Percentiles rank a stretch among this genome's conserved stretches.
Conservation (phyloP, 2,888 invertebrate genomes). For the Abrostola triplasia region DNA sequence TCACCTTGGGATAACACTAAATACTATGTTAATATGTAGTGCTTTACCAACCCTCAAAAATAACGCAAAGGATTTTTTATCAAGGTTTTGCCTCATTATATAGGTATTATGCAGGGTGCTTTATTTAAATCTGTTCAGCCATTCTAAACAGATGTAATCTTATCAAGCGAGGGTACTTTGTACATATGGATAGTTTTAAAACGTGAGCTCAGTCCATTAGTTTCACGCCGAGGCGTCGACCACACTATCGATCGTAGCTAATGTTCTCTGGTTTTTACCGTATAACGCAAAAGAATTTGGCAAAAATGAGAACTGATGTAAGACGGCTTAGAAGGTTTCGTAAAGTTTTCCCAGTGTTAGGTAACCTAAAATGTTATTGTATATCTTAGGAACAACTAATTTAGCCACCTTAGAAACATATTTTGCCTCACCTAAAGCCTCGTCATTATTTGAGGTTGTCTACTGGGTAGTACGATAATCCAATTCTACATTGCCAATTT, state of each 20-base stretch:
- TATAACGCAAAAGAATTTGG: conserved; percentile 34
- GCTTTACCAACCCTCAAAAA: neutral
- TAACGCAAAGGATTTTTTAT: neutral
- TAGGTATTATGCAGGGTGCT: conserved; percentile 2
- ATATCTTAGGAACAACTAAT: no score
- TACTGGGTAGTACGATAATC: no score
- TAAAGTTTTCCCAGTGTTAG: no score
- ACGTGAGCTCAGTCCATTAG: conserved; percentile 63
- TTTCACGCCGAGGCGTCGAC: conserved; percentile 58
- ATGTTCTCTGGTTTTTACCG: conserved; percentile 60
- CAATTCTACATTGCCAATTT: no score
- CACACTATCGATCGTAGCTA: conserved; percentile 63
- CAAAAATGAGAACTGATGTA: conserved; percentile 18
- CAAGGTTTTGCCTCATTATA: neutral
- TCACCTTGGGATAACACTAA: no score
- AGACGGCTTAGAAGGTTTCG: neutral
- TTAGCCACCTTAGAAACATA: no score
- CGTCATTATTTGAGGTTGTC: no score
- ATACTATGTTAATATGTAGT: no score
- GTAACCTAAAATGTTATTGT: no score
- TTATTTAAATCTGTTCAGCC: conserved; percentile 22
- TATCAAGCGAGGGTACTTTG: conserved; percentile 25
- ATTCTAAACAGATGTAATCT: conserved; percentile 25
- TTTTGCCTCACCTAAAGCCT: no score
- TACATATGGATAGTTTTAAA: conserved; percentile 59